phyloP scores from a whole-genome alignment of 2,888 invertebrate species.

The Emmelina monodactyla region DNA sequence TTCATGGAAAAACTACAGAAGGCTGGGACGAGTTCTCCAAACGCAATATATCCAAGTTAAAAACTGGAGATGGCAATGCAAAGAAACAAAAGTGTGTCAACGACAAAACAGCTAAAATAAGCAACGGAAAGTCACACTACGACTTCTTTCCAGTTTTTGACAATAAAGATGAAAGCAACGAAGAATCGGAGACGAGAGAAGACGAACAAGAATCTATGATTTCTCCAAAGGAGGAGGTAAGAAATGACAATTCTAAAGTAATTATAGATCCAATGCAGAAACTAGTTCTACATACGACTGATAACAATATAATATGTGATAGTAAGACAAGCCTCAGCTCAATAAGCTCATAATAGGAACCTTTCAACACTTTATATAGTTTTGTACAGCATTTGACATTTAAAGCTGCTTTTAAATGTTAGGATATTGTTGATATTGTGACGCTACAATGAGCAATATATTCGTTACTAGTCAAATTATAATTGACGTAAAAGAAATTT shows the following conservation, averaged over 20 bases:
- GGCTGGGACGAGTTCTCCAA: slow-evolving; percentile 55
- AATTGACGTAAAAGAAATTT: slow-evolving; percentile 12
- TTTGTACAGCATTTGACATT: slow-evolving; percentile 36
- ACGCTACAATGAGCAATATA: slow-evolving; percentile 12
- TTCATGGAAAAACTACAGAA: slow-evolving; percentile 37
- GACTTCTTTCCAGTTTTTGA: slow-evolving; percentile 58
- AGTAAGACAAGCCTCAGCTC: slow-evolving; percentile 59
- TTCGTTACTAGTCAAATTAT: slow-evolving; percentile 20
- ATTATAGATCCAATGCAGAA: slow-evolving; percentile 63
- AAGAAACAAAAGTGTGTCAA: slow-evolving; percentile 35
- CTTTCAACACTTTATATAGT: slow-evolving; percentile 41
- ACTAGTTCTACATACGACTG: slow-evolving; percentile 61
- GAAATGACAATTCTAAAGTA: slow-evolving; percentile 50
- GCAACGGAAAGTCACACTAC: slow-evolving; percentile 48
- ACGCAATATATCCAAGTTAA: slow-evolving; percentile 43
- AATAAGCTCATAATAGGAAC: slow-evolving; percentile 49
- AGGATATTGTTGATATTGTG: slow-evolving; percentile 2
- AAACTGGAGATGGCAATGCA: slow-evolving; percentile 27
- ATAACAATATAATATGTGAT: slow-evolving; percentile 63
- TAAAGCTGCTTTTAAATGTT: slow-evolving; percentile 11
- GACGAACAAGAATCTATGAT: slow-evolving; percentile 14
- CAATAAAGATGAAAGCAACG: slow-evolving; percentile 34
- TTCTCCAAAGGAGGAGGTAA: slow-evolving; percentile 19
- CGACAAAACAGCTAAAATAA: slow-evolving; percentile 34
- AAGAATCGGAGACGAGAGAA: slow-evolving; percentile 20